Evolutionary conservation across 2,888 invertebrate species (phyloP), one percentile per base, ranked within the genome.

Genomic region (Drosophila yooni): DNA sequence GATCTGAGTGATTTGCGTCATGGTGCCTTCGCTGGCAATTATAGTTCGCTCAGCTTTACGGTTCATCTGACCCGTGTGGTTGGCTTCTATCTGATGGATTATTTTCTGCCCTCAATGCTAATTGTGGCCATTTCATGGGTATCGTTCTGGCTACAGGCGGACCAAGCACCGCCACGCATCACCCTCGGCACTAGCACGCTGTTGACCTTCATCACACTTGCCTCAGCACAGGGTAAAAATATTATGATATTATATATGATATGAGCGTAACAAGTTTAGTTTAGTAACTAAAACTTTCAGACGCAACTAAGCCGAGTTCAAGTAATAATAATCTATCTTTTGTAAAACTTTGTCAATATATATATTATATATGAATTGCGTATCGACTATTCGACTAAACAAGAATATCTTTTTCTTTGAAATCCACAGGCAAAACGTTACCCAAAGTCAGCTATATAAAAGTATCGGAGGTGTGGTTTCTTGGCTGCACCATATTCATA

Each of bases 401-500:
- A 46, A 25, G 15, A 25, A 46, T 46, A 8, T 21, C 15, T 46
- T 46, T 25, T 46, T 21, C 25, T 25, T 25, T 4, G 2, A 8
- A 33, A 56, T 56, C 15, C 8, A 27, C 33, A 91, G 91, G 96
- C 57, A 97, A 97, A 93, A 97, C 96, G 8, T 93, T 97, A 73
- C 97, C 97, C 0, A 97, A 97, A 93, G 97, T 97, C 29, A 97
- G 97, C 3, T 97, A 97, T 90, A 97, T 97, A 73, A 98, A 97
- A 93, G 97, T 97, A 3, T 97, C 97, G 74, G 97, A 98, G 93
- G 96, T 97, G 73, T 98, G 97, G 97, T 97, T 97, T 92, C 93
- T 98, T 63, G 97, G 96, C 7, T 97, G 97, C 90, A 96, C 96
- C 2, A 95, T 96, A 52, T 97, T 97, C 89, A 96, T 97, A 80